These are phyloP conservation scores for Amphiprion clarkii DNA, from an alignment of 2,797 vertebrate species.

Conservation along the genomic window DNA sequence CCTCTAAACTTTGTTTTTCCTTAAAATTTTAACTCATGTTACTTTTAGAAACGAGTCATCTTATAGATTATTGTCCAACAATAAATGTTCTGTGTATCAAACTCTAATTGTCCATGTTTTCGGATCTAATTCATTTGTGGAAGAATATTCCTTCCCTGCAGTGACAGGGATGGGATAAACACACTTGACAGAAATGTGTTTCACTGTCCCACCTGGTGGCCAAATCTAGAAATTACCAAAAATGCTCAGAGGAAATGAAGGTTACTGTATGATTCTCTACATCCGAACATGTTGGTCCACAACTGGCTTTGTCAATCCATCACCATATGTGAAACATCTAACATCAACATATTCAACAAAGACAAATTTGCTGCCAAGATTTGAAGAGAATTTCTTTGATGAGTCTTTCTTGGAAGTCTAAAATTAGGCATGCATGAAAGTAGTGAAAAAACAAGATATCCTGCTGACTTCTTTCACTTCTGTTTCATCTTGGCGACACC, in stretches of 20 bases:
- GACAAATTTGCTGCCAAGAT: not conserved
- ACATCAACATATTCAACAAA: not conserved
- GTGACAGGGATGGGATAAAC: not conserved
- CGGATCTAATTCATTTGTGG: not conserved
- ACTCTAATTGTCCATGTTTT: not conserved
- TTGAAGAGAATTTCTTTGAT: conserved; percentile 14
- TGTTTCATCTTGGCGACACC: conserved; percentile 36
- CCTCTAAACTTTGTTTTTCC: not conserved
- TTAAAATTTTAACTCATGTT: not conserved
- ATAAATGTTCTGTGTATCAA: not conserved
- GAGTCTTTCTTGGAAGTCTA: conserved; percentile 41
- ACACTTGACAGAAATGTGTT: conserved; percentile 44
- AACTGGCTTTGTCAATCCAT: conserved; percentile 8
- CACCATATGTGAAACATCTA: not conserved
- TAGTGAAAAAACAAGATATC: conserved; percentile 19
- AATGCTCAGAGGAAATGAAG: not conserved
- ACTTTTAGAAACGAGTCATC: not conserved
- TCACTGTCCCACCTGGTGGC: conserved; percentile 81
- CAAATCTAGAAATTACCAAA: conserved; percentile 50
- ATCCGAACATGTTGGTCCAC: not conserved
- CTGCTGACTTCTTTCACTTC: conserved; percentile 39
- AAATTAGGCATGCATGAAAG: conserved; percentile 44
- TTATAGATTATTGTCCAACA: not conserved
- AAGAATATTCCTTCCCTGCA: conserved; percentile 4
- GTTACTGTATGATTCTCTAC: not conserved